phyloP scores from a whole-genome alignment of 2,113 vertebrate species.

The Cariama cristata region DNA sequence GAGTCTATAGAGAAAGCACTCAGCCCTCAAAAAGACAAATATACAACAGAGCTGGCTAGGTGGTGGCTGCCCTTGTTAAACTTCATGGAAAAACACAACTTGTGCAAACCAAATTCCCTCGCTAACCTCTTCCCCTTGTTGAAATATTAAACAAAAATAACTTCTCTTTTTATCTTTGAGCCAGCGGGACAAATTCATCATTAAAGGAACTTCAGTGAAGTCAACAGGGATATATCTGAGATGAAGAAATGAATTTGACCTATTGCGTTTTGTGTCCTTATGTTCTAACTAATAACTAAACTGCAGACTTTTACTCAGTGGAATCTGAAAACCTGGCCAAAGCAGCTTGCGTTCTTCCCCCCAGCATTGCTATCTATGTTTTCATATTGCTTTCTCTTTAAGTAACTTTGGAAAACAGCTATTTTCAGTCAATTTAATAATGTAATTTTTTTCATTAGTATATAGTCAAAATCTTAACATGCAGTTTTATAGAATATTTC shows the following conservation, averaged over 20 bases:
- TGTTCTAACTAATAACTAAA: conserved; percentile 39
- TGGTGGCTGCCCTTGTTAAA: conserved; percentile 66
- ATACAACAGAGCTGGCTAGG: conserved; percentile 56
- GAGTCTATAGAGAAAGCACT: conserved; percentile 41
- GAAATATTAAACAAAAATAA: conserved; percentile 77
- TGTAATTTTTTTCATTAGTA: neutral
- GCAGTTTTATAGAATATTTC: neutral
- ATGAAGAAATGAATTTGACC: conserved; percentile 58
- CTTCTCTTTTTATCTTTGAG: conserved; percentile 71
- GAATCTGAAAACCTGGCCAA: conserved; percentile 19
- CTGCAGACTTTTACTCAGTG: neutral
- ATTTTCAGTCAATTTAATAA: neutral
- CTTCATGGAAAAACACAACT: conserved; percentile 67
- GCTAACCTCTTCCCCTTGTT: conserved; percentile 74
- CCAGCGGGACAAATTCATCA: conserved; percentile 62
- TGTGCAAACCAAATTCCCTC: conserved; percentile 60
- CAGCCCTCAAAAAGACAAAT: conserved; percentile 69
- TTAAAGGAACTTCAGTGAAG: conserved; percentile 59
- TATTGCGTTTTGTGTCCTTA: conserved; percentile 7
- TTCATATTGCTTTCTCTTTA: neutral
- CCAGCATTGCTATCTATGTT: neutral
- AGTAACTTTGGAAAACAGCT: neutral
- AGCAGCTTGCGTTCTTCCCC: neutral
- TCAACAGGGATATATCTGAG: conserved; percentile 47
- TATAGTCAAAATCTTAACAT: neutral